Percentiles rank a stretch among this genome's conserved stretches.
These are phyloP conservation scores for Antitype chi DNA, from an alignment of 2,888 invertebrate genomes.

Conservation along the genomic window DNA sequence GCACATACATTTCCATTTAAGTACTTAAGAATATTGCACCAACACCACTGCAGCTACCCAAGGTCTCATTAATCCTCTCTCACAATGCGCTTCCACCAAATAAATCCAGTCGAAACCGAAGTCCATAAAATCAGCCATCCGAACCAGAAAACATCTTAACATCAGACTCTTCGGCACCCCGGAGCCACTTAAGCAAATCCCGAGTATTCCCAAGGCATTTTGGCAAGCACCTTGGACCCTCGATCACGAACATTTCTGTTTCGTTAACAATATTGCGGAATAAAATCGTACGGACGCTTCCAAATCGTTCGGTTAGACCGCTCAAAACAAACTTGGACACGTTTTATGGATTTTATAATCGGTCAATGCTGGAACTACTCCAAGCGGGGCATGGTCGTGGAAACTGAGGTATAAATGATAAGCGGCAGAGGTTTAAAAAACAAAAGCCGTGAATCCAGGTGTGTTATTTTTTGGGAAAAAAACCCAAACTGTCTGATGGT, in stretches of 20 bases:
- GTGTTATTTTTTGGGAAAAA: neutral
- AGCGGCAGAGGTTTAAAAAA: constrained; percentile 15
- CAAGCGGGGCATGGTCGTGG: constrained; percentile 70
- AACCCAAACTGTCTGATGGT: neutral
- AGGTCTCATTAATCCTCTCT: constrained; percentile 15
- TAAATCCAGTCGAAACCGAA: constrained; percentile 21
- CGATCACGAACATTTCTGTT: constrained; percentile 59
- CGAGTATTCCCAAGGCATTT: constrained; percentile 41
- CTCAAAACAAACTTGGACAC: constrained; percentile 80
- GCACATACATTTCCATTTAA: neutral
- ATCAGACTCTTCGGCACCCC: constrained; percentile 65
- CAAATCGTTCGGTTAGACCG: constrained; percentile 70
- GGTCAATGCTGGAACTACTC: constrained; percentile 82
- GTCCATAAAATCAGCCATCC: constrained; percentile 49
- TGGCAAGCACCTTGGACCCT: constrained; percentile 60
- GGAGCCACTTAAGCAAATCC: constrained; percentile 54
- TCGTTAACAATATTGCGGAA: constrained; percentile 67
- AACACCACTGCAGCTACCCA: neutral
- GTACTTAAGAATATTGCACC: neutral
- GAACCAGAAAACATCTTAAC: constrained; percentile 41
- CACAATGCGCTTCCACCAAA: constrained; percentile 31
- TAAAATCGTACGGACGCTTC: constrained; percentile 69
- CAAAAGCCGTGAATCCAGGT: neutral
- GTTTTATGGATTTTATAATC: constrained; percentile 87
- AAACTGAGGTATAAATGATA: constrained; percentile 44